Base-by-base conservation (phyloP, 2,113 vertebrate genomes). In the Oostethus manadensis region DNA sequence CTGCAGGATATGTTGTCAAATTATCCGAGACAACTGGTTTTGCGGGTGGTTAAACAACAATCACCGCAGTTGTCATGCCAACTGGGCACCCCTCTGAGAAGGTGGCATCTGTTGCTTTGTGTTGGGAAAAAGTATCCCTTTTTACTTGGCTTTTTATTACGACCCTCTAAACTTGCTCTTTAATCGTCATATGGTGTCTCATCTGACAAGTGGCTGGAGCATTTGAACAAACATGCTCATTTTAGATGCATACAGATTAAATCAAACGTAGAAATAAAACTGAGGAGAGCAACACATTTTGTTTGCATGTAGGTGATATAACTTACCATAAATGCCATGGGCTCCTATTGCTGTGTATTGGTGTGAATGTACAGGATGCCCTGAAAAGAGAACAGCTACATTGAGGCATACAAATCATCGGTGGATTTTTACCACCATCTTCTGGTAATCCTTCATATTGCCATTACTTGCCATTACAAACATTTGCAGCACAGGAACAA, bases 371-470 rank as follows among this genome's bases (percentile, higher is more conserved):
- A 54, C 8, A 18, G 17, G 4, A 38, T 40, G 38, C 14, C 38
- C 13, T 5, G 38, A 42, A 42, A 42, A 42, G 38, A 55, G 10
- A 46, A 9, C 18, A 13, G 0, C 6, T 14, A 42, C 38, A 4
- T 14, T 14, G 20, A 63, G 21, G 20, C 48, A 10, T 57, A 6
- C 38, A 56, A 74, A n/a, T 70, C 58, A 79, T 7, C 16, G 18
- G 57, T 84, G 75, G 79, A 65, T 70, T 66, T 76, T 56, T 79
- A 80, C 77, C 55, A 43, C 81, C 84, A 82, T 73, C 84, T 67
- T 70, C 55, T 77, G 81, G 77, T 18, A 0, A 11, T 10, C 1
- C 0, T 0, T 3, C 4, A 10, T 35, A 80, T 49, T 70, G 65
- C 77, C 80, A 21, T 47, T 45, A 2, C 7, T 4, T 4, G 3